Evolutionary conservation across 2,113 vertebrate genomes (phyloP).

Genomic region (Falcunculus frontatus): DNA sequence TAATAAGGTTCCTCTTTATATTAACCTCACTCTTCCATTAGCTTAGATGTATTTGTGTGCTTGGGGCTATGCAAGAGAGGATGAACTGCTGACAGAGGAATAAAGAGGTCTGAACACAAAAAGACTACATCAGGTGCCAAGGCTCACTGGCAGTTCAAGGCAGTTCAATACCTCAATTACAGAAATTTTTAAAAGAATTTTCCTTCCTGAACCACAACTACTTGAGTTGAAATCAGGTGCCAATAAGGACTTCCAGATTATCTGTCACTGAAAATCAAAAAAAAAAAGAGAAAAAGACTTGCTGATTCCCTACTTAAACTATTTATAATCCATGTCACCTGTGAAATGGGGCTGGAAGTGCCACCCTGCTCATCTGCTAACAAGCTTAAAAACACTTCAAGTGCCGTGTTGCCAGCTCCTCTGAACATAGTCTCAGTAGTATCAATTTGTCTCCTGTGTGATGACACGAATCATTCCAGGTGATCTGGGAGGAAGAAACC

Average conservation of each 20-base stretch:
- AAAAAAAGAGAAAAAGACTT: background rate
- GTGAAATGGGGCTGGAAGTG: background rate
- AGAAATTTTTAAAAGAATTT: background rate
- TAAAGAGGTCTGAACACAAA: background rate
- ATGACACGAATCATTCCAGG: background rate
- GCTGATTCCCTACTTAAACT: background rate
- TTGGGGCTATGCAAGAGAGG: background rate
- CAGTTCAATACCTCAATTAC: background rate
- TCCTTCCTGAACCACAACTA: background rate
- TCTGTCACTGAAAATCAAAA: background rate
- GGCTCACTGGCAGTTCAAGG: background rate
- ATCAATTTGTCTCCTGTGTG: background rate
- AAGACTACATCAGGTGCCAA: background rate
- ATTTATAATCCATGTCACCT: background rate
- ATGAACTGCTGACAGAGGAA: background rate
- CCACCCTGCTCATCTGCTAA: background rate
- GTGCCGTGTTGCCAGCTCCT: background rate
- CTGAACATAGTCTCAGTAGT: background rate
- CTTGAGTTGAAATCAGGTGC: background rate
- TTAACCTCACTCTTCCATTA: slow-evolving; percentile 14
- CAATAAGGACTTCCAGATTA: background rate
- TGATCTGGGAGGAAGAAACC: background rate
- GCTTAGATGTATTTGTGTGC: background rate
- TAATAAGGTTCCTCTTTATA: slow-evolving; percentile 8
- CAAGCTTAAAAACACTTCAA: background rate